Conservation (phyloP, 2,113 vertebrate species). For the Neodon shergylaensis region DNA sequence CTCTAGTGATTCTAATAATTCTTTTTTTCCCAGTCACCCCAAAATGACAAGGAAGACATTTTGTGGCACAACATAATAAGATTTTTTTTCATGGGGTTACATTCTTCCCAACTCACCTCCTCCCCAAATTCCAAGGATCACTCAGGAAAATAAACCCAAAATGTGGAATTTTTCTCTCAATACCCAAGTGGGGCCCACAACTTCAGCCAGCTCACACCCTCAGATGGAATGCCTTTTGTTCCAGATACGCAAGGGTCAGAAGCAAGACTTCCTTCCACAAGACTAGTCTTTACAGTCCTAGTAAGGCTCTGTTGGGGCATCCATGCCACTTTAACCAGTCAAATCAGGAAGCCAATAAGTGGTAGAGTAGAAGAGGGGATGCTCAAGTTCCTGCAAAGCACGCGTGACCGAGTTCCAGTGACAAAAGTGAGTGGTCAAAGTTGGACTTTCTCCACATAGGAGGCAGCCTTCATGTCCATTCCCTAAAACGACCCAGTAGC, state of each 20-base stretch:
- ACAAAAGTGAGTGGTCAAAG: not conserved
- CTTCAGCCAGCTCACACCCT: not conserved
- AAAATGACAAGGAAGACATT: slow-evolving; percentile 32
- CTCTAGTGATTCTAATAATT: slow-evolving; percentile 76
- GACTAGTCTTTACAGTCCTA: not conserved
- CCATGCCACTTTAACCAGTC: not conserved
- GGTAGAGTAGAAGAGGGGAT: not conserved
- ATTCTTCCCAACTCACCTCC: slow-evolving; percentile 29
- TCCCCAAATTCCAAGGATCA: slow-evolving; percentile 30
- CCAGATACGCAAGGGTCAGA: not conserved
- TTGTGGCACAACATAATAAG: not conserved
- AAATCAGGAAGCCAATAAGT: not conserved
- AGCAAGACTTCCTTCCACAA: not conserved
- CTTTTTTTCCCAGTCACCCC: slow-evolving; percentile 66
- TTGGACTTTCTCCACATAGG: not conserved
- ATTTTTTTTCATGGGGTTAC: not conserved
- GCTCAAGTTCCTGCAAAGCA: not conserved
- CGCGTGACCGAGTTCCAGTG: not conserved
- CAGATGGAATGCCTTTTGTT: slow-evolving; percentile 26
- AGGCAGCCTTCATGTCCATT: not conserved
- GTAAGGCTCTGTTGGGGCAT: not conserved
- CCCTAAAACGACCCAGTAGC: not conserved
- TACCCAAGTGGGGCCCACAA: not conserved
- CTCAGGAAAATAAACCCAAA: slow-evolving; percentile 30
- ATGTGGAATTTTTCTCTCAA: not conserved